Conservation (phyloP, 2,797 vertebrate genomes). For the Eulemur rubriventer region DNA sequence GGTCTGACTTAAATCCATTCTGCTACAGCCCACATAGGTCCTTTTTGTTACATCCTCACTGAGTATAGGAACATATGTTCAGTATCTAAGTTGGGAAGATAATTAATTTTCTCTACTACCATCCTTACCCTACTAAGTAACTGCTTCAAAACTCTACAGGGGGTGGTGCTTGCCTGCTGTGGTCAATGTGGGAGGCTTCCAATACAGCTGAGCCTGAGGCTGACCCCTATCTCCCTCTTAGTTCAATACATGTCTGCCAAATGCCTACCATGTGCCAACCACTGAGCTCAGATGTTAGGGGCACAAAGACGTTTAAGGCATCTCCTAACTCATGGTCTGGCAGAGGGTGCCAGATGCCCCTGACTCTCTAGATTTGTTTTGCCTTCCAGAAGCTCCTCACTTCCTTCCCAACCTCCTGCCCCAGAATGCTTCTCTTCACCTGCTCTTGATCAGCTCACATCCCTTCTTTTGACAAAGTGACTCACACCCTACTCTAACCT, state of each 20-base stretch:
- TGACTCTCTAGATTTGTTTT: neutral
- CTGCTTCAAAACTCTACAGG: neutral
- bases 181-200: neutral
- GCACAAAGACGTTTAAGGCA: neutral
- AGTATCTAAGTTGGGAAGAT: slow-evolving; percentile 17
- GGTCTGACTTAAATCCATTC: slow-evolving; percentile 73
- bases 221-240: neutral
- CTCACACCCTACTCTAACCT: neutral
- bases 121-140: neutral
- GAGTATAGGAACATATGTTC: slow-evolving; percentile 68
- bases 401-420: neutral
- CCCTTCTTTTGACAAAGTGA: slow-evolving; percentile 21
- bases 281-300: neutral
- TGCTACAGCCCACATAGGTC: slow-evolving; percentile 64
- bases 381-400: neutral
- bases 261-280: neutral
- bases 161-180: neutral
- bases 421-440: neutral
- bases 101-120: slow-evolving; percentile 2
- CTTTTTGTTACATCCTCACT: slow-evolving; percentile 46
- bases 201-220: neutral
- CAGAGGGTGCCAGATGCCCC: neutral
- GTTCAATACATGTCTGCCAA: neutral
- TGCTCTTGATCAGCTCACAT: slow-evolving; percentile 14
- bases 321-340: neutral